A percentile compares a stretch with the other conserved stretches of the same genome.
These are phyloP conservation scores for Chloropsis hardwickii DNA, from an alignment of 2,113 vertebrate genomes.

Conservation along the genomic window DNA sequence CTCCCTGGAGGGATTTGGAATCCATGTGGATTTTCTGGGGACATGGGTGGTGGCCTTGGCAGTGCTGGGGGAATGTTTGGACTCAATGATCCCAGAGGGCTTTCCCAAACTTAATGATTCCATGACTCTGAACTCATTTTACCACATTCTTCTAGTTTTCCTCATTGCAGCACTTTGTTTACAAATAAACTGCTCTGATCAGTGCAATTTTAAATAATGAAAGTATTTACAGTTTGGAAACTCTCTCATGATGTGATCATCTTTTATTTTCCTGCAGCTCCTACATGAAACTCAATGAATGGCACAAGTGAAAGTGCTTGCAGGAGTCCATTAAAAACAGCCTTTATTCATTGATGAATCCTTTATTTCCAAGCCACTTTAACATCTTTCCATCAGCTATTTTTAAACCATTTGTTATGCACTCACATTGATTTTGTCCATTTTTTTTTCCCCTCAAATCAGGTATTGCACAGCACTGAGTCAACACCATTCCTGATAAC, in stretches of 20 bases:
- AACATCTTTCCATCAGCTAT: background rate
- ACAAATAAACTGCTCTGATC: background rate
- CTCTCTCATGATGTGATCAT: background rate
- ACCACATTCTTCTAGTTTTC: background rate
- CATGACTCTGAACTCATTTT: background rate
- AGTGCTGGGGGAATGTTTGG: background rate
- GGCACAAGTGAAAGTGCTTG: background rate
- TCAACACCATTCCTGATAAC: background rate
- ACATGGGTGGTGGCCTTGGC: background rate
- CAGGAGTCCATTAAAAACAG: background rate
- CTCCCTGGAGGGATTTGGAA: background rate
- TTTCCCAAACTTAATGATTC: background rate
- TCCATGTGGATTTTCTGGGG: background rate
- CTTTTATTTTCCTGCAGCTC: background rate
- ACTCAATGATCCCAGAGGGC: background rate
- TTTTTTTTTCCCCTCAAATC: background rate
- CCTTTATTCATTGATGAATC: conserved; percentile 23
- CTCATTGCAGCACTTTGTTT: background rate
- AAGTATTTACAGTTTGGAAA: background rate
- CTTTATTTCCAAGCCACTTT: background rate
- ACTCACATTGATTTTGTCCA: background rate
- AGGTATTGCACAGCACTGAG: background rate
- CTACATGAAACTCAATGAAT: background rate
- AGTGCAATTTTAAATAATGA: background rate
- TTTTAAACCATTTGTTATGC: conserved; percentile 11